Conservation (phyloP, 2,888 invertebrate genomes). For the Osedax frankpressi region DNA sequence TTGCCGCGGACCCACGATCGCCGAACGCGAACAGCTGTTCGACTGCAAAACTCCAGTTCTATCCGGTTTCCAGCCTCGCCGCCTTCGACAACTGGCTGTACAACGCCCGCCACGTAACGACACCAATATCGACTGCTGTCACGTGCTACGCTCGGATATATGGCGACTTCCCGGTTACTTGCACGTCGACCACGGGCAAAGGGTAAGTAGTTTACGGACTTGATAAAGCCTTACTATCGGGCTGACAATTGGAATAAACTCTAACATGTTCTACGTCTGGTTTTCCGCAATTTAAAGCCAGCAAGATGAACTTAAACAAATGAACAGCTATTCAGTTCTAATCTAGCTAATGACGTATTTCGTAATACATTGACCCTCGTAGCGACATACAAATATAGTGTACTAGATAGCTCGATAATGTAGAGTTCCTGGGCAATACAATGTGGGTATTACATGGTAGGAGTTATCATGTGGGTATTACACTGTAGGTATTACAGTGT, state of each 20-base stretch:
- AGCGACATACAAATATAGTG: no score
- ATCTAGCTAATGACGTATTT: no score
- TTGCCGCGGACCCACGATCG: background rate
- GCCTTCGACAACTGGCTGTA: conserved; percentile 33
- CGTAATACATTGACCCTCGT: no score
- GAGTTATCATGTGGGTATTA: no score
- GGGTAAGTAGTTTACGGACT: background rate
- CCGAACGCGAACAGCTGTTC: conserved; percentile 36
- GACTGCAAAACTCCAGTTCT: conserved; percentile 28
- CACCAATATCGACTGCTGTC: conserved; percentile 40
- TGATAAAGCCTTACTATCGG: background rate
- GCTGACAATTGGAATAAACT: background rate
- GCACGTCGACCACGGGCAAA: background rate
- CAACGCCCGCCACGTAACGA: conserved; percentile 32
- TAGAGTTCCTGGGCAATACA: no score
- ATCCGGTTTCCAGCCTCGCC: conserved; percentile 40
- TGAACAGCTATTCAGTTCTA: no score
- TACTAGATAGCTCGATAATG: no score
- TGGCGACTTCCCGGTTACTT: background rate
- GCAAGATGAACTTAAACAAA: no score
- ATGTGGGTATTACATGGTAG: no score
- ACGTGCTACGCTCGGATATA: conserved; percentile 33
- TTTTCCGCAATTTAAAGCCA: no score
- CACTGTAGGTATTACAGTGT: no score
- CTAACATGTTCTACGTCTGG: no score